Percentiles rank a stretch among this genome's conserved stretches.
Evolutionary conservation across 2,797 vertebrate genomes (phyloP).

Genomic region (Squalus acanthias): DNA sequence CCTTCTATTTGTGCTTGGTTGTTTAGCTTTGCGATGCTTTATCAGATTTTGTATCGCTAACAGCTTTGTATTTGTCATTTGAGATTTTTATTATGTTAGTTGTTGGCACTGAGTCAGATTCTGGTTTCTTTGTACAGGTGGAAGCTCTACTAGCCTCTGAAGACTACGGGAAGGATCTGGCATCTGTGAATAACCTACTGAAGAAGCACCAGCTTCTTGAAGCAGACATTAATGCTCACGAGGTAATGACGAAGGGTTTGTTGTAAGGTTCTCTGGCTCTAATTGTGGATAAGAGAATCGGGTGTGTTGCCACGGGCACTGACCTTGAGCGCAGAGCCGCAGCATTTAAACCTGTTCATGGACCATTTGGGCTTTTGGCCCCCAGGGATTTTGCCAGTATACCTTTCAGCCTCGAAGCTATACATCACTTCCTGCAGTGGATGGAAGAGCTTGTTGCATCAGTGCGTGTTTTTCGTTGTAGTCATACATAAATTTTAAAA

Average conservation of each 20-base stretch:
- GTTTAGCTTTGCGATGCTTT: neutral
- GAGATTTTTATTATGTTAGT: neutral
- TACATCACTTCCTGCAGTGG: neutral
- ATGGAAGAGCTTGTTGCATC: neutral
- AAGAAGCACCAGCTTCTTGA: conserved; percentile 97
- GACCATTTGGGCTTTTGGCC: neutral
- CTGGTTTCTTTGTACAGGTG: conserved; percentile 62
- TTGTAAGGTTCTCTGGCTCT: neutral
- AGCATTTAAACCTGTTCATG: neutral
- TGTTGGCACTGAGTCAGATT: neutral
- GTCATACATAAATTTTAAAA: neutral
- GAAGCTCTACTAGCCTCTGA: conserved; percentile 95
- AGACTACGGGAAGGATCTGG: conserved; percentile 96
- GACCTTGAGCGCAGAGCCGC: neutral
- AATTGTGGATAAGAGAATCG: neutral
- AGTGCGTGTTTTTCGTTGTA: neutral
- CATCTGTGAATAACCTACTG: conserved; percentile 94
- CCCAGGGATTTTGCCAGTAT: neutral
- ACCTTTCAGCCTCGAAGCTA: neutral
- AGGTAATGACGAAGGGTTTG: conserved; percentile 61
- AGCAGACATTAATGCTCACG: conserved; percentile 94
- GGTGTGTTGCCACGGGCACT: neutral
- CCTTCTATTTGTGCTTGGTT: neutral
- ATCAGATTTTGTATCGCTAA: neutral
- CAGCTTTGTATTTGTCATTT: neutral